Evolutionary conservation across 2,113 vertebrate species (phyloP).

Genomic region (Calidris pugnax): DNA sequence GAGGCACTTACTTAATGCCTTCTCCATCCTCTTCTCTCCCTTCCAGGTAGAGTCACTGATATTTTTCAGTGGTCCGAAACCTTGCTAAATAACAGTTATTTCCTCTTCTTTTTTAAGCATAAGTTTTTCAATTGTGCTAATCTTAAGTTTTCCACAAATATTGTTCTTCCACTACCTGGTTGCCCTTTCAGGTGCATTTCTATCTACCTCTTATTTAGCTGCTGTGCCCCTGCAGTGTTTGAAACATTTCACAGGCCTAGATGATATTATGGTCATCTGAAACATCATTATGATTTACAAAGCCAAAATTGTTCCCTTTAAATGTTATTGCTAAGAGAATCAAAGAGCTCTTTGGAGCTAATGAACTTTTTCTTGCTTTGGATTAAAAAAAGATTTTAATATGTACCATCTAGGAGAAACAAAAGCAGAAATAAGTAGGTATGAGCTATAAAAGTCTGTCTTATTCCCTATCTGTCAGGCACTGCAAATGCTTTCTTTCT

Average conservation of each 20-base stretch:
- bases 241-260: not conserved
- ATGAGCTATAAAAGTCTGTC: not conserved
- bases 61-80: not conserved
- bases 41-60: not conserved
- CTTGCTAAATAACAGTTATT: not conserved
- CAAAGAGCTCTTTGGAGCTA: not conserved
- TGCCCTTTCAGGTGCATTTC: not conserved
- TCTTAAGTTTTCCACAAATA: not conserved
- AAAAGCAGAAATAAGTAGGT: not conserved
- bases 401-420: not conserved
- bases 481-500: not conserved
- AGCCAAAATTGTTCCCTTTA: not conserved
- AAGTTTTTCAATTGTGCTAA: not conserved
- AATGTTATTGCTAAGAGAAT: not conserved
- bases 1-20: not conserved
- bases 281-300: not conserved
- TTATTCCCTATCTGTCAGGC: not conserved
- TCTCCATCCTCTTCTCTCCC: not conserved
- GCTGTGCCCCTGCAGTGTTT: not conserved
- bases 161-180: not conserved
- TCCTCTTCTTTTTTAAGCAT: not conserved
- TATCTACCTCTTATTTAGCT: not conserved
- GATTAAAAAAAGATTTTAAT: not conserved
- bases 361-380: not conserved
- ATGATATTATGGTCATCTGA: not conserved